phyloP scores from a whole-genome alignment of 2,888 invertebrate species.

The Scaptomyza flava region DNA sequence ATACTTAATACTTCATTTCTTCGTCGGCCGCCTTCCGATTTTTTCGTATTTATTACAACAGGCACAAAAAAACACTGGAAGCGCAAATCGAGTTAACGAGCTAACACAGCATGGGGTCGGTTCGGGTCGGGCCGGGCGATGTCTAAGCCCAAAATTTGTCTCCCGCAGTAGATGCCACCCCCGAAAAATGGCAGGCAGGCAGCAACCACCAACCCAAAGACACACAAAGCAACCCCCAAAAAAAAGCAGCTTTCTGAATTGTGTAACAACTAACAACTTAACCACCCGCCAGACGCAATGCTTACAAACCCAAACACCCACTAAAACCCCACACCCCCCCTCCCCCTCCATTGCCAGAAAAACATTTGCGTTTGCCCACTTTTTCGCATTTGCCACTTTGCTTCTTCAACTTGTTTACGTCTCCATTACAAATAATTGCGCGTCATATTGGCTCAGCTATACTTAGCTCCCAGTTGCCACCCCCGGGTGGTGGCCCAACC shows the following conservation, averaged over 20 bases:
- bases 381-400: slow-evolving; percentile 77
- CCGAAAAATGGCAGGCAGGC: slow-evolving; percentile 22
- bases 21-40: slow-evolving; percentile 9
- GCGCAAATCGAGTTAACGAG: slow-evolving; percentile 79
- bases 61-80: slow-evolving; percentile 28
- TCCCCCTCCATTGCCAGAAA: slow-evolving; percentile 2
- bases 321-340: slow-evolving; percentile 5
- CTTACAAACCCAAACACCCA: slow-evolving; percentile 9
- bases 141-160: slow-evolving; percentile 56
- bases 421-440: slow-evolving; percentile 84
- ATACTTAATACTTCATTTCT: slow-evolving; percentile 28
- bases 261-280: slow-evolving; percentile 77
- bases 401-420: slow-evolving; percentile 80
- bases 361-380: slow-evolving; percentile 53
- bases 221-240: slow-evolving; percentile 58
- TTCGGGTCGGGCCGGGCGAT: neutral
- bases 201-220: slow-evolving; percentile 41
- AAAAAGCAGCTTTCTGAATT: slow-evolving; percentile 47
- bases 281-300: slow-evolving; percentile 51
- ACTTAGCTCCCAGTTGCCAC: slow-evolving; percentile 43
- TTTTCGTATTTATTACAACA: slow-evolving; percentile 71
- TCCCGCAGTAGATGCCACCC: slow-evolving; percentile 19
- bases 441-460: slow-evolving; percentile 82
- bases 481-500: neutral
- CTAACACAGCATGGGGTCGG: slow-evolving; percentile 67